These are phyloP conservation scores for Tauraco hartlaubi DNA, from an alignment of 2,797 vertebrate genomes.

Conservation along the genomic window DNA sequence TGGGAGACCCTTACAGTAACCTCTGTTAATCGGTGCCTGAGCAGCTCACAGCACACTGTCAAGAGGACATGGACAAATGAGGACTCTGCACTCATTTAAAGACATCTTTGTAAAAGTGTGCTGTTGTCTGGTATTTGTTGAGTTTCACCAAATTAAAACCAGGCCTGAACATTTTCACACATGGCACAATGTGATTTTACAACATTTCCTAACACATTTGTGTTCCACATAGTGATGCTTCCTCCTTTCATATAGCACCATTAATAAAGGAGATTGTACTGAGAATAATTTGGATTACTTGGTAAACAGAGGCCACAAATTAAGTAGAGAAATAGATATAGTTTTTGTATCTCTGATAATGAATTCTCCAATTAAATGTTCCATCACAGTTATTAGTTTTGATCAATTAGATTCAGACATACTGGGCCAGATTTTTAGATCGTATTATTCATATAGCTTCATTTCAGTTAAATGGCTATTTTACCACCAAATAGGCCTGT, in stretches of 20 bases:
- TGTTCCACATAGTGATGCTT: background rate
- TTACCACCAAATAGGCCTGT: background rate
- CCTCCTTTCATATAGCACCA: background rate
- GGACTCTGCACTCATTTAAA: background rate
- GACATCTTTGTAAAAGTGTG: background rate
- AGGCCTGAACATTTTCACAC: background rate
- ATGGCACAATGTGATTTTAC: background rate
- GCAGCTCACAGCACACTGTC: background rate
- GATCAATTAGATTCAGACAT: background rate
- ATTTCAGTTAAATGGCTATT: background rate
- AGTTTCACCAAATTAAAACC: background rate
- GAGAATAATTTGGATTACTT: background rate
- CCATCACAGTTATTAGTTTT: background rate
- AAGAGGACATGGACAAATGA: background rate
- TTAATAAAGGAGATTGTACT: background rate
- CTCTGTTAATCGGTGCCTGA: background rate
- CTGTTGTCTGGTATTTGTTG: background rate
- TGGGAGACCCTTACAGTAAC: background rate
- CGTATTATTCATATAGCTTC: background rate
- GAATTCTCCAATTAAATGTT: background rate
- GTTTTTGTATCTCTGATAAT: background rate
- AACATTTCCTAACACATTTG: background rate
- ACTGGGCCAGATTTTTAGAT: background rate
- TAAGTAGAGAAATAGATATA: background rate
- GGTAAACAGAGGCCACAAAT: background rate